Percentiles rank a stretch among this genome's conserved stretches.
Conservation (phyloP, 2,113 vertebrate species). For the Nannospalax galili region DNA sequence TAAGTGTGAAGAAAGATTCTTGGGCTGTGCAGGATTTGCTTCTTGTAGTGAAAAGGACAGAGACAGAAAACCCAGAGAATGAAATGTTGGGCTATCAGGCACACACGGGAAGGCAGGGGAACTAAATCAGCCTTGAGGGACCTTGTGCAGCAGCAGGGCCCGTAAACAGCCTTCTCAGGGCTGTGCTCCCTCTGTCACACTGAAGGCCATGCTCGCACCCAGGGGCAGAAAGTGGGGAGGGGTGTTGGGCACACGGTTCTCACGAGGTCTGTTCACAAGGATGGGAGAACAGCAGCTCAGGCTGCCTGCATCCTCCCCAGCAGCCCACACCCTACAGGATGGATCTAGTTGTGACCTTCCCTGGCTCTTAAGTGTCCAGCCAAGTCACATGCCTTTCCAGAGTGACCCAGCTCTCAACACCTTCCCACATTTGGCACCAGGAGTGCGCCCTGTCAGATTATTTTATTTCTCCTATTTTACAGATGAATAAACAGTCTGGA, state of each 20-base stretch:
- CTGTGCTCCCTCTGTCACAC: not conserved
- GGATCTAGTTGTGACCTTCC: not conserved
- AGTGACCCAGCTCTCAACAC: too few relatives aligned
- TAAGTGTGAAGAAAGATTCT: too few relatives aligned
- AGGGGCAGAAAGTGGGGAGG: not conserved
- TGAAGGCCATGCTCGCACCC: not conserved
- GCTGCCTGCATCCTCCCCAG: not conserved
- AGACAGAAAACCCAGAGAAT: not conserved
- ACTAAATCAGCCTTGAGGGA: constrained; percentile 44
- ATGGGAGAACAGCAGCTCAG: not conserved
- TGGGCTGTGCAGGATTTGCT: not conserved
- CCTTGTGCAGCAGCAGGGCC: constrained; percentile 21
- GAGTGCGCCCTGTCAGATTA: fast-evolving
- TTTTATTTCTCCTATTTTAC: not conserved
- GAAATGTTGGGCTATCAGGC: not conserved
- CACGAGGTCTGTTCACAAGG: not conserved
- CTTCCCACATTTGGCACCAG: fast-evolving
- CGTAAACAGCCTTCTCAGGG: constrained; percentile 20
- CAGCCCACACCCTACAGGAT: not conserved
- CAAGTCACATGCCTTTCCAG: too few relatives aligned
- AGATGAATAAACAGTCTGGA: not conserved
- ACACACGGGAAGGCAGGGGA: not conserved
- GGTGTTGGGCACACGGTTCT: not conserved
- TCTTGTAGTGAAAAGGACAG: constrained; percentile 48
- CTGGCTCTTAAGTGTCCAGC: too few relatives aligned